Evolutionary conservation across 2,797 vertebrate species (phyloP).

Genomic region (Sebastes alutus): DNA sequence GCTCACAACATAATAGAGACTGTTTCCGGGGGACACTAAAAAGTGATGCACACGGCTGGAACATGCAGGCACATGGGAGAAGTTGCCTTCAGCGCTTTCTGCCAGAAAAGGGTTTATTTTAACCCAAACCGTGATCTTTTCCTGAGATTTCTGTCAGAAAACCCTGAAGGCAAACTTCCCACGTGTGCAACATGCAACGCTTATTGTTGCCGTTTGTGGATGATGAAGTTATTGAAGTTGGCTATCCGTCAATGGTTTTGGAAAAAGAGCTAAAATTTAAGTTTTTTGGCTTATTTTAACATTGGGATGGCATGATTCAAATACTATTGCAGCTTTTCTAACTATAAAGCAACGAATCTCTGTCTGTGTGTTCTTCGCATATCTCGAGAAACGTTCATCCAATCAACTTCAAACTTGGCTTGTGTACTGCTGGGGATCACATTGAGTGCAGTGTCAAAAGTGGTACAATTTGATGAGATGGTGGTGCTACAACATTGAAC

Average conservation of each 20-base stretch:
- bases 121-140: not conserved
- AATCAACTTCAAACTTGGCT: accelerated
- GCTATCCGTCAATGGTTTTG: not conserved
- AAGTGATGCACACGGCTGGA: not conserved
- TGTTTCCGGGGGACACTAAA: not conserved
- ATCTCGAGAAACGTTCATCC: too few relatives aligned
- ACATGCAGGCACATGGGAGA: not conserved
- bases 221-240: not conserved
- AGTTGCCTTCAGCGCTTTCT: not conserved
- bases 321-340: not conserved
- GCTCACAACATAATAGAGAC: not conserved
- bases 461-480: too few relatives aligned
- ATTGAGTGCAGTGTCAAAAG: too few relatives aligned
- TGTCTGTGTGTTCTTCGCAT: too few relatives aligned
- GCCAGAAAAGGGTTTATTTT: not conserved
- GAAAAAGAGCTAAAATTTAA: not conserved
- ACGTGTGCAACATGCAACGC: not conserved
- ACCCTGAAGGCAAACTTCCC: not conserved
- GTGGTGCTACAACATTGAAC: too few relatives aligned
- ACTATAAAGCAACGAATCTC: too few relatives aligned
- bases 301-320: not conserved
- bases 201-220: not conserved
- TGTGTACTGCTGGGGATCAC: too few relatives aligned
- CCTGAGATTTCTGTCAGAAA: not conserved
- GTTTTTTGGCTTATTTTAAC: not conserved